Percentiles rank a stretch among this genome's conserved stretches.
phyloP scores from a whole-genome alignment of 2,888 invertebrate genomes.

The Stramonita haemastoma region DNA sequence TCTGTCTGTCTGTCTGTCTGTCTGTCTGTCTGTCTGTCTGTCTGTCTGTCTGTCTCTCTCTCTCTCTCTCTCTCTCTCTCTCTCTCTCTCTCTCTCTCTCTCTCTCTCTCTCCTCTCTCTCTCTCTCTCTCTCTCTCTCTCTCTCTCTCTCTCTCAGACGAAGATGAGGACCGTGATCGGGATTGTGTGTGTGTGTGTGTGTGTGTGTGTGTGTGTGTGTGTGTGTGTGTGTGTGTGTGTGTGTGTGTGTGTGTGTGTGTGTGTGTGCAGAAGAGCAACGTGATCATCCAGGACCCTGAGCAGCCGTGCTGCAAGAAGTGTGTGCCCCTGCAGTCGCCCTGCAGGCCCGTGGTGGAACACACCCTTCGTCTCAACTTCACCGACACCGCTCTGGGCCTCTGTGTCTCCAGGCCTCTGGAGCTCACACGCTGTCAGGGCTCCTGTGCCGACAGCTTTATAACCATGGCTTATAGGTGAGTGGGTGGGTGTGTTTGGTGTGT shows the following conservation, averaged over 20 bases:
- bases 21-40: background rate
- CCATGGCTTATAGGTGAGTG: constrained; percentile 29
- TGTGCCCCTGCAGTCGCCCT: constrained; percentile 16
- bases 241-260: constrained; percentile 3
- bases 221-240: background rate
- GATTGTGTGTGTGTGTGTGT: background rate
- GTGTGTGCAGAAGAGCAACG: background rate
- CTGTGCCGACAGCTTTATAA: constrained; percentile 9
- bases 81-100: background rate
- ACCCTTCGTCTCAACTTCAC: constrained; percentile 33
- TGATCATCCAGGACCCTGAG: constrained; percentile 19
- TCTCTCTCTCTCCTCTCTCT: background rate
- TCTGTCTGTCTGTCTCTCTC: background rate
- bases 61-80: background rate
- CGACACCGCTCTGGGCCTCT: constrained; percentile 15
- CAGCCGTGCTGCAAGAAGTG: constrained; percentile 41
- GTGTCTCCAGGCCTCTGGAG: constrained; percentile 15
- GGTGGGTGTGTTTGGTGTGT: too few relatives aligned
- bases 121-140: constrained; percentile 1
- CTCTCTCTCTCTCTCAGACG: background rate
- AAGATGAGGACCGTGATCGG: too few relatives aligned
- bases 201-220: background rate
- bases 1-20: background rate
- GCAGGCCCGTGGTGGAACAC: constrained; percentile 12
- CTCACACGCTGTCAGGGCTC: constrained; percentile 23